Base-by-base conservation (phyloP, 2,888 invertebrate genomes). In the Cryptophagus acutangulus region DNA sequence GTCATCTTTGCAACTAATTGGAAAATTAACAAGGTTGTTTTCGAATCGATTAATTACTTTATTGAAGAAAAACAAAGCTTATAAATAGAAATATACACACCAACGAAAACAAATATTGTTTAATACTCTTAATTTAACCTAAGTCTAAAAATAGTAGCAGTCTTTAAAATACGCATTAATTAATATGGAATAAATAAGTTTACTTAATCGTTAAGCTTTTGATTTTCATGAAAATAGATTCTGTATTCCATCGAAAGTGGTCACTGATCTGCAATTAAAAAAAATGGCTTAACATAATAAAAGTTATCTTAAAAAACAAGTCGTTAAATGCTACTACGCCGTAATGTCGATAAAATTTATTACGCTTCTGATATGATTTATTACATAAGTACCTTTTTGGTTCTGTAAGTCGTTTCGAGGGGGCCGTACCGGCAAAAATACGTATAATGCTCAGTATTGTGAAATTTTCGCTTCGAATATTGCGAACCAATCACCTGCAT, bases 391-490 rank as follows among this genome's bases (percentile, higher is more conserved):
- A 82, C 82, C 77, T 81, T 80, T 73, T 80, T 48, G 26, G 50
- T 52, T 3, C 31, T 8, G 2, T 5, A 3, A 16, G 8, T 15
- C 2, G 14, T 3, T 17, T 52, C 50, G 5, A 55, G 48, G 28
- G 56, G 56, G 41, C 81, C 82, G 55, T 84, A 82, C 51, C 83
- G 76, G 68, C 82, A 82, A 80, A 81, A 83, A 66, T 81, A 78
- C 52, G 77, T 76, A 69, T 79, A 79, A 73, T 72, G 80, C 71
- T 77, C 78, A 63, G 75, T 78, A 73, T 78, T 82, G 71, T 74
- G 81, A 77, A 78, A 79, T 64, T 78, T 78, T 70, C 75, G 74
- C 69, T 75, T 77, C 63, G 74, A 74, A 61, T 74, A 74, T 52
- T 75, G 72, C 47, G 77, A 76, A 67, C 74, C 74, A 58, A 72